Evolutionary conservation across 37 sponge, comb jelly and placozoan genomes (phyloP), one percentile per base, ranked within the genome.

Genomic region (Lycopodina hypogea): DNA sequence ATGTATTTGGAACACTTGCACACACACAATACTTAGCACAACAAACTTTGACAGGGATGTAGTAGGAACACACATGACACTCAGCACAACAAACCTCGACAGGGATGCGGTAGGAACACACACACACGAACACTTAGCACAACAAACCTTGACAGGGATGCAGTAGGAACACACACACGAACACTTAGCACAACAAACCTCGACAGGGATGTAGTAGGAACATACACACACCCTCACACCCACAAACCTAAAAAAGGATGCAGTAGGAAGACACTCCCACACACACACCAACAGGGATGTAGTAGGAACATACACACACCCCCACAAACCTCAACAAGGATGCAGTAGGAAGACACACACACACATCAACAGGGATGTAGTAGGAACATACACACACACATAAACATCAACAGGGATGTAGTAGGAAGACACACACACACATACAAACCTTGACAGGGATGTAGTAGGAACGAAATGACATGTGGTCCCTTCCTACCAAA

Each of bases 381-480:
- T 35, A 24, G 65, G n/a, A 34, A 51, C 23, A 66, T 7, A 59
- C 28, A 59, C 18, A 12, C 18, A 12, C 28, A 3, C 48, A 45
- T 12, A 9, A 12, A 45, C 48, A 4, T 45, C 9, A 4, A 45
- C 48, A 45, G 48, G 29, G 12, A 60, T 60, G 17, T n/a, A 29
- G 61, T 60, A 28, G 4, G 28, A 28, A 28, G 28, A 28, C 3
- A 3, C 28, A 59, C 60, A 28, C 4, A 4, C 12, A 12, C 22
- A 39, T 3, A 51, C 48, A 15, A 26, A 94, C 95, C 86, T 93
- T 95, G 12, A 81, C 84, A 29, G 99, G 99, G 23, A 87, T 37
- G 58, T 98, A 98, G 75, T 89, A 93, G 24, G 96, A 96, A 4
- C 99, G 76, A 67, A 90, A 98, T 29, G 94, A 81, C 35, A 96